Conservation (phyloP, 2,888 invertebrate species). For the Ennomos fuscantarius region DNA sequence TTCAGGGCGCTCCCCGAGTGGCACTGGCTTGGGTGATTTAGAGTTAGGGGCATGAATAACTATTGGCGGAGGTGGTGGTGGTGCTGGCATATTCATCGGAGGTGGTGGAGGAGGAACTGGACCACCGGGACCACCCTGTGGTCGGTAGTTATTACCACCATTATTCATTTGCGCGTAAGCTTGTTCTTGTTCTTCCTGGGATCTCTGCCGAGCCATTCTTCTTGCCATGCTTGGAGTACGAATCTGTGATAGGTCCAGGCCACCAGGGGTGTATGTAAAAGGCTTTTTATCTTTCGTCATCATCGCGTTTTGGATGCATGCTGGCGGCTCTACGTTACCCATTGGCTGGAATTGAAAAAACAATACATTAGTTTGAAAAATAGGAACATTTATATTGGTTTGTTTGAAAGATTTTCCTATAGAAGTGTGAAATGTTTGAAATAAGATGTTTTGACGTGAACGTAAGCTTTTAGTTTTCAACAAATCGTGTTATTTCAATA, state of each 20-base stretch:
- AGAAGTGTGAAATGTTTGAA: constrained; percentile 16
- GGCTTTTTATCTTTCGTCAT: constrained; percentile 98
- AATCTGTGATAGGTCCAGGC: constrained; percentile 95
- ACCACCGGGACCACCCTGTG: constrained; percentile 63
- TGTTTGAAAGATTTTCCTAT: constrained; percentile 30
- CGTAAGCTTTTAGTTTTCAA: constrained; percentile 17
- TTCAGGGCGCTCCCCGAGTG: constrained; percentile 87
- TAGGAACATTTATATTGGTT: constrained; percentile 16
- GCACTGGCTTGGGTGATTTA: constrained; percentile 81
- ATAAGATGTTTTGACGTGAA: constrained; percentile 21
- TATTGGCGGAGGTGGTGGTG: constrained; percentile 86
- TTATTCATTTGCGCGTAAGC: constrained; percentile 60
- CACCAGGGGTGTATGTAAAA: constrained; percentile 98
- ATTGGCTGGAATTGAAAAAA: constrained; percentile 71
- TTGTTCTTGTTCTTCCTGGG: constrained; percentile 83
- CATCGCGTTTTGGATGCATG: constrained; percentile 96
- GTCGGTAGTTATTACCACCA: constrained; percentile 54
- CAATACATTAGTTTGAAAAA: constrained; percentile 23
- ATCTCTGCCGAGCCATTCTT: constrained; percentile 88
- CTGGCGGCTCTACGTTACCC: constrained; percentile 89
- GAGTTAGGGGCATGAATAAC: constrained; percentile 80
- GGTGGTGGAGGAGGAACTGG: constrained; percentile 67
- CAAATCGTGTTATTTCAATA: constrained; percentile 11
- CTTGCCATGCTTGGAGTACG: constrained; percentile 95
- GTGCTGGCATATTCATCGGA: constrained; percentile 75